Evolutionary conservation across 2,113 vertebrate genomes (phyloP).

Genomic region (Polypterus bichir): DNA sequence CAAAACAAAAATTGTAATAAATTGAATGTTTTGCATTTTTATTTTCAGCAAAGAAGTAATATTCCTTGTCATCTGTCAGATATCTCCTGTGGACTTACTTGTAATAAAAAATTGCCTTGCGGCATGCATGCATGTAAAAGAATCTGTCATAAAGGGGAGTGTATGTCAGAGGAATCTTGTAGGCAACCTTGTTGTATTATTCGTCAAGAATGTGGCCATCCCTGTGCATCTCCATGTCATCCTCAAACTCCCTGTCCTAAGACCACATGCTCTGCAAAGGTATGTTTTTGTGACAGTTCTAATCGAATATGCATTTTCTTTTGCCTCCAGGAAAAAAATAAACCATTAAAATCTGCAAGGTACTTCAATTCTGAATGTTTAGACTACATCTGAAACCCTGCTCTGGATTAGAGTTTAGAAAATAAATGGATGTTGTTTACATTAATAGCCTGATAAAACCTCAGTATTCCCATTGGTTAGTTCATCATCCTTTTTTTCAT

Average conservation of each 20-base stretch:
- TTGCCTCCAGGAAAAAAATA: no score
- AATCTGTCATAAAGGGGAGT: slow-evolving; percentile 86
- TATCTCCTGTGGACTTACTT: slow-evolving; percentile 87
- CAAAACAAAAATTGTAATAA: no score
- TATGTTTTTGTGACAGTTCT: slow-evolving; percentile 23
- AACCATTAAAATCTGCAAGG: no score
- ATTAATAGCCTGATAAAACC: no score
- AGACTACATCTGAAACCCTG: no score
- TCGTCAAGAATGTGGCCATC: slow-evolving; percentile 76
- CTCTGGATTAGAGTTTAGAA: no score
- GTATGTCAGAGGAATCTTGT: slow-evolving; percentile 67
- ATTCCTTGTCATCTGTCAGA: slow-evolving; percentile 92
- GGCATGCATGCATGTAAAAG: slow-evolving; percentile 80
- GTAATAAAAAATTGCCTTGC: slow-evolving; percentile 68
- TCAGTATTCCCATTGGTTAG: no score
- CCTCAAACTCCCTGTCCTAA: slow-evolving; percentile 60
- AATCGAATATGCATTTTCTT: no score
- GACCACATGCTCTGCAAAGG: slow-evolving; percentile 72
- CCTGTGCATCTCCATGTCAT: slow-evolving; percentile 79
- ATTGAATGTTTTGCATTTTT: neutral
- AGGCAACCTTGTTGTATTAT: slow-evolving; percentile 69
- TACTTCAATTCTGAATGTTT: no score
- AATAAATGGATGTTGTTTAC: no score
- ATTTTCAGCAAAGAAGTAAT: slow-evolving; percentile 79
- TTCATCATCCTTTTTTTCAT: no score